Evolutionary conservation across 2,888 invertebrate genomes (phyloP).

Genomic region (Osmoderma eremita): DNA sequence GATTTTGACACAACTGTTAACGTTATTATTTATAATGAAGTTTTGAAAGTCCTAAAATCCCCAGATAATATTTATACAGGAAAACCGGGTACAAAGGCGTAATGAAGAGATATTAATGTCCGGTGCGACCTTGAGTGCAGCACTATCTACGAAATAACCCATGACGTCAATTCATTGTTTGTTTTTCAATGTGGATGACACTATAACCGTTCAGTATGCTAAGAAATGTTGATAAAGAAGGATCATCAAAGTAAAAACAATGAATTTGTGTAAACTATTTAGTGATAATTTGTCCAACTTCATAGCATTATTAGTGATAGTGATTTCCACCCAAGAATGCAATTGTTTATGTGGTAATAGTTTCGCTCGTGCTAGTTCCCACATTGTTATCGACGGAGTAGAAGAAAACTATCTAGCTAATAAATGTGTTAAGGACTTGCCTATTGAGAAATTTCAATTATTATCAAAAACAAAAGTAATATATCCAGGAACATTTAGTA

Average conservation of each 20-base stretch:
- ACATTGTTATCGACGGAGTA: not conserved
- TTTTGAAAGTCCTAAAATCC: too few species aligned
- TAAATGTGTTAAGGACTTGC: not conserved
- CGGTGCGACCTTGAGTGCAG: too few species aligned
- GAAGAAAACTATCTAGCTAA: constrained; percentile 6
- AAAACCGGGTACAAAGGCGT: too few species aligned
- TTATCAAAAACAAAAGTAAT: constrained; percentile 7
- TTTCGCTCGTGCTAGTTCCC: constrained; percentile 15
- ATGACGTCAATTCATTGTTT: constrained; percentile 1
- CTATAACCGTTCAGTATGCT: not conserved
- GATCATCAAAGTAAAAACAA: not conserved
- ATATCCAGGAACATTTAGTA: constrained; percentile 18
- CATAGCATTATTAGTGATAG: not conserved
- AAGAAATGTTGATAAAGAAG: not conserved
- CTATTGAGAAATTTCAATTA: constrained; percentile 22
- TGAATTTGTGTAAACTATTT: not conserved
- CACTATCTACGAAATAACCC: too few species aligned
- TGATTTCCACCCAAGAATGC: not conserved
- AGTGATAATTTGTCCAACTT: not conserved
- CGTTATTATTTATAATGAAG: too few species aligned
- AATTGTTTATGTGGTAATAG: constrained; percentile 20
- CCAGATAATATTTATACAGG: too few species aligned
- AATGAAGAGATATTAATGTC: too few species aligned
- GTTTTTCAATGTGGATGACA: not conserved
- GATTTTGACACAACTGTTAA: too few species aligned